Percentiles rank a stretch among this genome's conserved stretches.
Evolutionary conservation across 2,888 invertebrate genomes (phyloP).

Genomic region (Mimachlamys varia): DNA sequence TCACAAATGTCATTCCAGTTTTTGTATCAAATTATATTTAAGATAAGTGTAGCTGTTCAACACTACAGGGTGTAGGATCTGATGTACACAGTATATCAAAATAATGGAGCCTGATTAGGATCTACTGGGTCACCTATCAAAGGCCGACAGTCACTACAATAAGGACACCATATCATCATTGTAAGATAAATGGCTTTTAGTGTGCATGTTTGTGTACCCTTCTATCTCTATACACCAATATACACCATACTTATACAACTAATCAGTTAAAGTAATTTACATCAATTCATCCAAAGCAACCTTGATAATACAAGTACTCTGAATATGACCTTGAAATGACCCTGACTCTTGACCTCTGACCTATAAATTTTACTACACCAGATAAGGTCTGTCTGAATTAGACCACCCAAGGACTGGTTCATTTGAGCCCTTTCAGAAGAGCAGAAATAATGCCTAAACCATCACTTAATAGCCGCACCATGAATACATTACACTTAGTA

Average conservation of each 20-base stretch:
- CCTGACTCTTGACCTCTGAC: no score
- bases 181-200: not conserved
- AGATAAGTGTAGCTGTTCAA: not conserved
- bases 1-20: not conserved
- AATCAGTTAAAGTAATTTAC: not conserved
- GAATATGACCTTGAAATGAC: no score
- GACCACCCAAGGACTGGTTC: no score
- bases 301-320: no score
- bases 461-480: no score
- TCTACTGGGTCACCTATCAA: constrained; percentile 22
- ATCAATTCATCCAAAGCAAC: not conserved
- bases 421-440: no score
- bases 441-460: no score
- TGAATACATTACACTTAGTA: no score
- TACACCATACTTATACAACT: not conserved
- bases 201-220: not conserved
- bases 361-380: no score
- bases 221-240: not conserved
- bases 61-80: not conserved
- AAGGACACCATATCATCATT: constrained; percentile 14
- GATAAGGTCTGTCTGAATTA: no score
- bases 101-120: not conserved
- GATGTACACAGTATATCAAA: not conserved
- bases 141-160: not conserved
- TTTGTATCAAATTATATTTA: not conserved